Percentiles rank a stretch among this genome's conserved stretches.
These are phyloP conservation scores for Clusia tigrina DNA, from an alignment of 2,888 invertebrate genomes.

Conservation along the genomic window DNA sequence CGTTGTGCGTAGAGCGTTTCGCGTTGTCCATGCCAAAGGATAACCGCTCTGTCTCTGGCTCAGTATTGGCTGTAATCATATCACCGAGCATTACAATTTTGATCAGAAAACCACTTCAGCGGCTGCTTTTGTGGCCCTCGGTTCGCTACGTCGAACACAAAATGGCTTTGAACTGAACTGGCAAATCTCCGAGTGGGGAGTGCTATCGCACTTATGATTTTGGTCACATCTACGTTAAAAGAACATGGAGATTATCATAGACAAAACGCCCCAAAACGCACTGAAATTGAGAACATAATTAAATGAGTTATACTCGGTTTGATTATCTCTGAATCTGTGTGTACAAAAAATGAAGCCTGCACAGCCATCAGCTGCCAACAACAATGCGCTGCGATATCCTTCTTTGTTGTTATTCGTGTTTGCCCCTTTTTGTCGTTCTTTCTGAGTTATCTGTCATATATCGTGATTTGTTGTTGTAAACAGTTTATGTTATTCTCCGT, in stretches of 20 bases:
- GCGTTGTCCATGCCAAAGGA: background rate
- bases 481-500: no score
- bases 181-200: background rate
- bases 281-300: constrained; percentile 63
- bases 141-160: constrained; percentile 29
- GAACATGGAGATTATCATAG: constrained; percentile 21
- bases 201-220: constrained; percentile 21
- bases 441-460: no score
- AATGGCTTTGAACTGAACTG: constrained; percentile 47
- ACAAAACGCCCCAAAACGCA: constrained; percentile 30
- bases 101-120: constrained; percentile 49
- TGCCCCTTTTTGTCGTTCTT: no score
- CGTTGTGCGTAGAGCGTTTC: background rate
- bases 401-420: no score
- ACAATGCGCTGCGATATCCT: no score
- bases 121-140: constrained; percentile 31
- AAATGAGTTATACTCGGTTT: constrained; percentile 56
- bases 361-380: background rate
- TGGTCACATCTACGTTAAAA: constrained; percentile 20
- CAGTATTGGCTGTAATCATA: constrained; percentile 51
- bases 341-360: constrained; percentile 11
- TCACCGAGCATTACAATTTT: constrained; percentile 31
- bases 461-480: no score
- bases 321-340: constrained; percentile 55
- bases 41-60: background rate